Base-by-base conservation (phyloP, 2,113 vertebrate species). In the Terrapene triunguis region DNA sequence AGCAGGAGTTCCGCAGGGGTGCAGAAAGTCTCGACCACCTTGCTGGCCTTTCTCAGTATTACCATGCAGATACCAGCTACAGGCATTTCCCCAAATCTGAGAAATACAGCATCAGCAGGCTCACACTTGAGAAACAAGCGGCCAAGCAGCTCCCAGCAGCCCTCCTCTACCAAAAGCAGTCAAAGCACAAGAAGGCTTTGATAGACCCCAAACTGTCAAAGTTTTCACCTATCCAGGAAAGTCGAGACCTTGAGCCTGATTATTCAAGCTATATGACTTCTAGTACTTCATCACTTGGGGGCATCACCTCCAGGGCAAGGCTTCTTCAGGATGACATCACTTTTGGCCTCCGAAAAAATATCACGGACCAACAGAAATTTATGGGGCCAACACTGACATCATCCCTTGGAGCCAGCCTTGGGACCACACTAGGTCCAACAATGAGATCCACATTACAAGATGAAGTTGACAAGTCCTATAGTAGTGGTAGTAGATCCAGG, bases 41-140 rank as follows among this genome's bases (percentile, higher is more conserved):
- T 74, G 98, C 99, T 89, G 98, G 99, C 14, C 98, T 99, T 35
- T 99, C 99, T 22, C 99, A 99, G 50, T 99, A 99, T 98, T 99
- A 99, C 79, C 99, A 99, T 2, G 98, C 98, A 0, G 99, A 99
- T 90, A 98, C 98, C 74, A 98, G 98, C 97, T 99, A 99, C 93
- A 98, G 99, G 55, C 99, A 99, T 95, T 99, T 99, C 86, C 99
- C 99, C 6, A 99, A 99, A 97, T 99, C 99, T 87, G 99, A 99
- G 86, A 99, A 99, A 96, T 99, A 99, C 32, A 99, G 99, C 97
- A 99, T 99, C 86, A 98, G 99, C 92, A 98, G 99, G 82, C 99
- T 99, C 35, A 99, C 99, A 72, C 99, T 99, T 90, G 99, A 99
- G 98, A 99, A 99, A 88, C 99, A 99, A 93, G 99, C 99, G 89